These are phyloP conservation scores for Dinocampus coccinellae DNA, from an alignment of 2,888 invertebrate genomes.

Conservation along the genomic window DNA sequence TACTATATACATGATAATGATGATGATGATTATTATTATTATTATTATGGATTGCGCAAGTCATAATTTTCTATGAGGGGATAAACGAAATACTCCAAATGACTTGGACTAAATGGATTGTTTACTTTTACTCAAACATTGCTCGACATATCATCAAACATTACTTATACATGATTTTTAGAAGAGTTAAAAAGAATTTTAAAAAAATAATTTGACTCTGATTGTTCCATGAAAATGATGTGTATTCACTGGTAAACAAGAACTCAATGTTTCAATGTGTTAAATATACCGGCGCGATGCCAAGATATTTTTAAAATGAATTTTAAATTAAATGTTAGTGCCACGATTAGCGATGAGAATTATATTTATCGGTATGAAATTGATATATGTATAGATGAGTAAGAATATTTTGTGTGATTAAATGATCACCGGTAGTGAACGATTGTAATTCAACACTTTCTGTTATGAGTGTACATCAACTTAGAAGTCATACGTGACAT, in stretches of 20 bases:
- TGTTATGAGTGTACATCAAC: background rate
- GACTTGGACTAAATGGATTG: slow-evolving; percentile 1
- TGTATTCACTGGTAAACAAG: background rate
- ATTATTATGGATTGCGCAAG: slow-evolving; percentile 6
- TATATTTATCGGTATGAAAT: background rate
- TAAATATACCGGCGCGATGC: slow-evolving; percentile 42
- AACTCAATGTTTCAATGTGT: slow-evolving; percentile 13
- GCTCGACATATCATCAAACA: background rate
- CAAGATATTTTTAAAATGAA: slow-evolving; percentile 50
- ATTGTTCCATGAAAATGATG: slow-evolving; percentile 23
- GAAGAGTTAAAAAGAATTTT: background rate
- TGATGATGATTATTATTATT: too few species aligned
- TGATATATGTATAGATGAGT: background rate
- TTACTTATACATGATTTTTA: background rate
- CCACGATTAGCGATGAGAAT: slow-evolving; percentile 15
- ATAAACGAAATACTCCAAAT: background rate
- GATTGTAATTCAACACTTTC: background rate
- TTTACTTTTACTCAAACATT: background rate
- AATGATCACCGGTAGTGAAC: too few species aligned
- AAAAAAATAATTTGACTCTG: background rate
- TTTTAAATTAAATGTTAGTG: slow-evolving; percentile 28
- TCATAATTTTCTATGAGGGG: background rate
- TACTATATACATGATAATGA: background rate
- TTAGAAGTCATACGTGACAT: background rate
- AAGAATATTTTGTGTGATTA: too few species aligned